Evolutionary conservation across 2,113 vertebrate genomes (phyloP), one percentile per base, ranked within the genome.

Genomic region (Axis porcinus): DNA sequence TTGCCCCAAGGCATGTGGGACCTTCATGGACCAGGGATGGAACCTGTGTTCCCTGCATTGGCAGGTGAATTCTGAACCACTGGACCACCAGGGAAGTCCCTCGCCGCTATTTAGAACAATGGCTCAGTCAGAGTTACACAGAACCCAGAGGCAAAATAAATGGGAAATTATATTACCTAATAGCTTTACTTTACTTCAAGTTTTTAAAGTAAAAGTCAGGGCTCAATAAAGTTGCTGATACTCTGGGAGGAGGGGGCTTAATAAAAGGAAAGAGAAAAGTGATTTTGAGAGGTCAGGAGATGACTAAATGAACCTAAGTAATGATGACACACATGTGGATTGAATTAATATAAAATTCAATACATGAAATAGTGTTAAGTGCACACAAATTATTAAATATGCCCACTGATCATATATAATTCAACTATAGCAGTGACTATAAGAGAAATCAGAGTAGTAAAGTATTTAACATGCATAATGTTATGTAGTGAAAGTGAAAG

Each of bases 201-300:
- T 87, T 96, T 45, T 96, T 95, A 79, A 83, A 86, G n/a, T 85
- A 30, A 79, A 95, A 92, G 33, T 83, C 52, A 91, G 33, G 93
- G 54, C 93, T 81, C 43, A 95, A 19, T 55, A 93, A 95, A 88
- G 21, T 30, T 95, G 23, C 50, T 86, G 27, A 82, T 74, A 89
- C 25, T 92, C 47, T 82, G 12, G 40, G 15, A 14, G 47, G 47
- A 0, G 12, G 47, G 12, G 13, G 47, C 47, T 50, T 50, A 50
- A 88, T 79, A 95, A 95, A 92, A 87, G 28, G 2, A 85, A 91
- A 84, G 16, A 79, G 23, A 74, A 28, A 60, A 95, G 27, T 76
- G 45, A 70, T 91, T 95, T 93, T 86, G 78, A 92, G 40, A 89
- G 60, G 50, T 88, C 58, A 94, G 25, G 28, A 85, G 91, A 64